phyloP scores from a whole-genome alignment of 1,140 invertebrate species.

The Cataglyphis hispanica region DNA sequence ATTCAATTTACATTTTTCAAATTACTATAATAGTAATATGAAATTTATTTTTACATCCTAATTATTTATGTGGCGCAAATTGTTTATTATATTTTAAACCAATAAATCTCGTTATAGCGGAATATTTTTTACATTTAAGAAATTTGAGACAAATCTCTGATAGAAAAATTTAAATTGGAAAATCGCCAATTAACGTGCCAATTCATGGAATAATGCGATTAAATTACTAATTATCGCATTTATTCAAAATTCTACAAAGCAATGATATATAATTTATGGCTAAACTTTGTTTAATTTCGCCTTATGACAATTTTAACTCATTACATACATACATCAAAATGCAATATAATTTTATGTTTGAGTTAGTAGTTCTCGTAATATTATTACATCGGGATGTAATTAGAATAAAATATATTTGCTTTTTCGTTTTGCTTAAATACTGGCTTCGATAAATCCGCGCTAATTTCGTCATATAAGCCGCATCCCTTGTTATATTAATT shows the following conservation, averaged over 20 bases:
- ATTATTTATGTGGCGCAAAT: not conserved
- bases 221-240: not conserved
- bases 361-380: conserved; percentile 18
- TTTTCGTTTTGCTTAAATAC: conserved; percentile 30
- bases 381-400: conserved; percentile 46
- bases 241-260: conserved; percentile 4
- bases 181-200: not conserved
- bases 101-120: not conserved
- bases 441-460: conserved; percentile 29
- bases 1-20: conserved; percentile 19
- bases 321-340: conserved; percentile 14
- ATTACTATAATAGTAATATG: not conserved
- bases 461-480: conserved; percentile 34
- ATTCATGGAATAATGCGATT: not conserved
- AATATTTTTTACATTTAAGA: not conserved
- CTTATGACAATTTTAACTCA: conserved; percentile 20
- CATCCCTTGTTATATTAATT: conserved; percentile 26
- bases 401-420: conserved; percentile 42
- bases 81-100: not conserved
- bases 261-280: conserved; percentile 7
- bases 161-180: not conserved
- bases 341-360: conserved; percentile 40
- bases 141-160: not conserved
- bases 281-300: conserved; percentile 20
- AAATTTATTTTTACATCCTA: conserved; percentile 2